Evolutionary conservation across 2,888 invertebrate species (phyloP).

Genomic region (Lucinisca nassula): DNA sequence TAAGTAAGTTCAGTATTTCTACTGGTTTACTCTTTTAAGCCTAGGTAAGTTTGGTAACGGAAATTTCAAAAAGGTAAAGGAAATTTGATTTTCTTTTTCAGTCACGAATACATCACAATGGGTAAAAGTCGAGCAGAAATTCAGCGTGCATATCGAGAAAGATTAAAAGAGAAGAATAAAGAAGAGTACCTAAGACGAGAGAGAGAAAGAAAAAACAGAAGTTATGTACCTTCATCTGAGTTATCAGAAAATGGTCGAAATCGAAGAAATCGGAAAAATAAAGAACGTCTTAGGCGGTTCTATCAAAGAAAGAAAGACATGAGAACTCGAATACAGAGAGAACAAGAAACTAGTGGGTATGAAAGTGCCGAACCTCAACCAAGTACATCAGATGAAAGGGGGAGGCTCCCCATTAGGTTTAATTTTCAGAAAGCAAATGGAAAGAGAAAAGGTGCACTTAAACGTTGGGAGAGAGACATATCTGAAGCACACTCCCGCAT

Average conservation of each 20-base stretch:
- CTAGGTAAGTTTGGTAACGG: too few species aligned
- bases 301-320: not conserved
- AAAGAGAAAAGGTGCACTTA: conserved; percentile 18
- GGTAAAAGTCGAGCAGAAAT: conserved; percentile 56
- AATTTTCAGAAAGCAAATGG: not conserved
- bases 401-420: not conserved
- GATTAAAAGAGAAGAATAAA: conserved; percentile 50
- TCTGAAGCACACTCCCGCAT: conserved; percentile 27
- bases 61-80: not conserved
- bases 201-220: not conserved
- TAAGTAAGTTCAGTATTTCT: too few species aligned
- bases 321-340: not conserved
- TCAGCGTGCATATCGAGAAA: conserved; percentile 47
- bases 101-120: conserved; percentile 15
- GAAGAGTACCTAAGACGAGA: conserved; percentile 53
- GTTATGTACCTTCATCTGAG: not conserved
- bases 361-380: not conserved
- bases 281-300: not conserved
- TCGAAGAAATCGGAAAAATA: not conserved
- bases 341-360: conserved; percentile 15
- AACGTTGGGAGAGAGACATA: conserved; percentile 20
- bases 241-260: conserved; percentile 4
- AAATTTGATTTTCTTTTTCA: not conserved
- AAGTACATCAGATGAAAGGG: not conserved
- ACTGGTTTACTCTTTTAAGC: too few species aligned